These are phyloP conservation scores for Ischnura elegans DNA, from an alignment of 2,888 invertebrate species.

Conservation along the genomic window DNA sequence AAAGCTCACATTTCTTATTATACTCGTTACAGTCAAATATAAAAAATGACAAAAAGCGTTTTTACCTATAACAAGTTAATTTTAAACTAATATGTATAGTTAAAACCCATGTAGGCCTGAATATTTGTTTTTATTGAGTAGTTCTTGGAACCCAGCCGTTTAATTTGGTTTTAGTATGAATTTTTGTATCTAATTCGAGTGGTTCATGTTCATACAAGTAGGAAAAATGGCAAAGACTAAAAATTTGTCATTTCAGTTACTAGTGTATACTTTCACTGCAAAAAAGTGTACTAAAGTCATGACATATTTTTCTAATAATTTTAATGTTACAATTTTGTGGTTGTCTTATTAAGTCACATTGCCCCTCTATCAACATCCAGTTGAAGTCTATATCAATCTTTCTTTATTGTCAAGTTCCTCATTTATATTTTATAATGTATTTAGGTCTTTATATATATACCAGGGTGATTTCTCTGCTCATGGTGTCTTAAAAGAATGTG, in stretches of 20 bases:
- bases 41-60: slow-evolving; percentile 60
- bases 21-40: slow-evolving; percentile 51
- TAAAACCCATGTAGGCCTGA: slow-evolving; percentile 10
- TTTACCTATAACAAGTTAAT: slow-evolving; percentile 53
- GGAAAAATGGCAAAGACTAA: slow-evolving; percentile 20
- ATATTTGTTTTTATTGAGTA: slow-evolving; percentile 12
- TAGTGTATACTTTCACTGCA: slow-evolving; percentile 23
- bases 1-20: slow-evolving; percentile 52
- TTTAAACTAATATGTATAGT: slow-evolving; percentile 25
- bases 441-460: slow-evolving; percentile 13
- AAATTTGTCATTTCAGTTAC: slow-evolving; percentile 2
- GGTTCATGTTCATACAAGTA: not conserved
- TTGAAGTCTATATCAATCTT: not conserved
- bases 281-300: slow-evolving; percentile 24
- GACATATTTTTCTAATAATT: slow-evolving; percentile 60
- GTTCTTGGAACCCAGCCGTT: not conserved
- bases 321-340: slow-evolving; percentile 48
- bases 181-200: slow-evolving; percentile 19
- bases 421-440: slow-evolving; percentile 41
- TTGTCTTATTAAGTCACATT: slow-evolving; percentile 53
- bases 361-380: slow-evolving; percentile 10
- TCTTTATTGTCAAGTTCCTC: slow-evolving; percentile 43
- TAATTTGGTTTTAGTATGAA: slow-evolving; percentile 44
- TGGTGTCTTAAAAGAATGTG: slow-evolving; percentile 44
- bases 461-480: slow-evolving; percentile 7